Conservation (phyloP, 2,113 vertebrate genomes). For the Vimba vimba region DNA sequence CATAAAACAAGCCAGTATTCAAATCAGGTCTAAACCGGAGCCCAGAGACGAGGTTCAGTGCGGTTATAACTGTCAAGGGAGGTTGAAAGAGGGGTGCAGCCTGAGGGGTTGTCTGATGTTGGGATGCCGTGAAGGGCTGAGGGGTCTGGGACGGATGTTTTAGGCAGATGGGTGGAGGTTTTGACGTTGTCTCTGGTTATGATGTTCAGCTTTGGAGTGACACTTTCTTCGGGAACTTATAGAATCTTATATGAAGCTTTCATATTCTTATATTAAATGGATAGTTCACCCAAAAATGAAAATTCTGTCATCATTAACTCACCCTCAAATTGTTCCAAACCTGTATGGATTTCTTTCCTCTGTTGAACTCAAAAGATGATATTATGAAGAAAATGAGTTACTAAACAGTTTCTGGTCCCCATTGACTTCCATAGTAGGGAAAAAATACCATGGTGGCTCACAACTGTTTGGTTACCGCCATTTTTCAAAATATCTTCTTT, state of each 20-base stretch:
- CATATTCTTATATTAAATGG: not conserved
- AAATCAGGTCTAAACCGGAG: constrained; percentile 78
- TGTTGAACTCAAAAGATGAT: no score
- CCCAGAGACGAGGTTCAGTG: constrained; percentile 70
- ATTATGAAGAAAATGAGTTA: no score
- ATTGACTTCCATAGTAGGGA: no score
- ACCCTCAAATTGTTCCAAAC: no score
- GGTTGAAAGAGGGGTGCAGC: constrained; percentile 53
- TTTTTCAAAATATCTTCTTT: no score
- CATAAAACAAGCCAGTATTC: constrained; percentile 84
- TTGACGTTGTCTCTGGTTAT: not conserved
- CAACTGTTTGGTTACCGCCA: no score
- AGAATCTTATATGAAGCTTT: not conserved
- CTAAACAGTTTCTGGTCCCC: no score
- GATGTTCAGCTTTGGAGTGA: not conserved
- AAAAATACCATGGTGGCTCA: no score
- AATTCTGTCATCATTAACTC: no score
- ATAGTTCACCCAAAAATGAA: no score
- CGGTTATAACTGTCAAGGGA: constrained; percentile 66
- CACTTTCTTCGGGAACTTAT: not conserved
- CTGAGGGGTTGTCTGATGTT: constrained; percentile 56
- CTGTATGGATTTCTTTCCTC: no score
- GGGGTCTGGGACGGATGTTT: constrained; percentile 4
- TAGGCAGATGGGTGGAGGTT: constrained; percentile 12
- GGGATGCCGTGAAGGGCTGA: constrained; percentile 31